Evolutionary conservation across 2,113 vertebrate genomes (phyloP), one percentile per base, ranked within the genome.

Genomic region (Apeltes quadracus): DNA sequence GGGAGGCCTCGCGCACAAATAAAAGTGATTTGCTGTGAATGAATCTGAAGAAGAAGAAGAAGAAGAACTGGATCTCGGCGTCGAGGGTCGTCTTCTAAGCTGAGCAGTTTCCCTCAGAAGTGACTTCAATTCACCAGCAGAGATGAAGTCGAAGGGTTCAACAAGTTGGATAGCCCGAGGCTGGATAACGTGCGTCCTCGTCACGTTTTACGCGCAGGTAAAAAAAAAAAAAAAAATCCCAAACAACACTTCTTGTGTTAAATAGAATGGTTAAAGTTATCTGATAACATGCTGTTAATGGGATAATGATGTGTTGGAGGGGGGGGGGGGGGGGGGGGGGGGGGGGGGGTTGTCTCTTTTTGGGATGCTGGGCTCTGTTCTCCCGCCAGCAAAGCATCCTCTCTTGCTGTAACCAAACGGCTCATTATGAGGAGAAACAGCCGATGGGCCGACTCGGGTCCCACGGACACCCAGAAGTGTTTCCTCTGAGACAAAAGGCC

Each of bases 141-240:
- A 86, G 69, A 94, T 94, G 93, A 87, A 91, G 70, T 46, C 82
- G 51, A 79, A 79, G 23, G 89, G 91, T 38, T 84, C 92, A 27
- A 81, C 90, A 44, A 82, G 62, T 58, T 94, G 93, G 94, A 93
- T 93, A 71, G 92, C 92, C 87, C 92, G 79, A 46, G 92, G 90
- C 57, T 94, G 93, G 93, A 91, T 94, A 81, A 78, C 81, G 16
- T 89, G 86, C n/a, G 67, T 79, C 53, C 56, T 94, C 3, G 22
- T 93, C 72, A 61, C 51, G 44, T 72, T 91, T 61, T 92, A 82
- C 82, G 81, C 89, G 80, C 92, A 94, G 91, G 94, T 94, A 93
- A 84, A 70, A 51, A 68, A n/a, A n/a, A n/a, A n/a, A n/a, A n/a
- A n/a, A n/a, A n/a, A n/a, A 15, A 22, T 16, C 20, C 4, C 36